Conservation (phyloP, 2,113 vertebrate genomes). For the Gobio gobio region DNA sequence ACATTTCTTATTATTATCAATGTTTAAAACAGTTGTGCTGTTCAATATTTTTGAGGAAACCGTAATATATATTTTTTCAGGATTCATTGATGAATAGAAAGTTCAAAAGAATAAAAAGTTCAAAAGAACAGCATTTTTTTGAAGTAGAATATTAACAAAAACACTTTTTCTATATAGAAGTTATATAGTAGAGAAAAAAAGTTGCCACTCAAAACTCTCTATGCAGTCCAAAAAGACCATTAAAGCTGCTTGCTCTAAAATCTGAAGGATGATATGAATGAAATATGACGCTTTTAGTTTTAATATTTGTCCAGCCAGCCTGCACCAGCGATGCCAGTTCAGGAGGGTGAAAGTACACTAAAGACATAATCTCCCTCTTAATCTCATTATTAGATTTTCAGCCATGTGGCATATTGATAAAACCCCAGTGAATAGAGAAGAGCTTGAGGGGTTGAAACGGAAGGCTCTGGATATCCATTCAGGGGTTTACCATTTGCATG, state of each 20-base stretch:
- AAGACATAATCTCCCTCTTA: conserved; percentile 52
- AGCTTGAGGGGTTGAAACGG: conserved; percentile 24
- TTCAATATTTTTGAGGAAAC: too few relatives aligned
- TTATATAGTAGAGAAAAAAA: background rate
- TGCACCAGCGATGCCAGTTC: background rate
- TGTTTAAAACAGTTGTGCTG: too few relatives aligned
- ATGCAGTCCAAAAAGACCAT: background rate
- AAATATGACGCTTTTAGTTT: background rate
- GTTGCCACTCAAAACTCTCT: background rate
- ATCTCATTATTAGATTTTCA: conserved; percentile 55
- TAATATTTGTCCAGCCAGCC: conserved; percentile 11
- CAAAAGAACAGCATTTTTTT: too few relatives aligned
- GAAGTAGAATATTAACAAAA: too few relatives aligned
- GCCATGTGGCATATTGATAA: conserved; percentile 45
- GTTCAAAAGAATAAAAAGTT: too few relatives aligned
- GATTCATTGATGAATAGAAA: too few relatives aligned
- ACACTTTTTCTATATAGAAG: background rate
- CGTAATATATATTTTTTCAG: too few relatives aligned
- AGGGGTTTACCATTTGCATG: conserved; percentile 24
- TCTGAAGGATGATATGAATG: background rate
- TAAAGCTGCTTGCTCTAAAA: background rate
- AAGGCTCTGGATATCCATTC: conserved; percentile 32
- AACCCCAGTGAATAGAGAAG: conserved; percentile 33
- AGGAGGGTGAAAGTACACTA: conserved; percentile 48
- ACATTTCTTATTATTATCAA: background rate